A percentile compares a stretch with the other conserved stretches of the same genome.
These are phyloP conservation scores for Drosophila mauritiana DNA, from an alignment of 1,140 invertebrate genomes.

Conservation along the genomic window DNA sequence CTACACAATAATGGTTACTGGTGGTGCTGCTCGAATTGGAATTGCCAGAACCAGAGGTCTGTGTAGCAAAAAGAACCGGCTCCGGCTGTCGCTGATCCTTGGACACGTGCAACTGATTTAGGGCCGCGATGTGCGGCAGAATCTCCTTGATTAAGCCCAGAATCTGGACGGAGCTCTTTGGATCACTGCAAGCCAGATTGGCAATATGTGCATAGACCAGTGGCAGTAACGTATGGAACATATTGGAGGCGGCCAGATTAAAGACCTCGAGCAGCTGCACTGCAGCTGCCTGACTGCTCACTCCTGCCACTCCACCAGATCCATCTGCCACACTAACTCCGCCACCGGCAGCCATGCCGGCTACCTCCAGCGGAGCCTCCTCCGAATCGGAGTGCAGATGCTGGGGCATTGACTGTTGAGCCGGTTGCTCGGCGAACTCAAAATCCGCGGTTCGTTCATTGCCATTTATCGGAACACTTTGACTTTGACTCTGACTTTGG, in stretches of 20 bases:
- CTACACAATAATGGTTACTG: conserved; percentile 94
- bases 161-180: conserved; percentile 95
- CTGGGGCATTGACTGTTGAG: conserved; percentile 2
- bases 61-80: conserved; percentile 12
- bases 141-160: conserved; percentile 95
- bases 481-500: conserved; percentile 66
- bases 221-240: conserved; percentile 91
- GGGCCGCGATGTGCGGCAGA: conserved; percentile 93
- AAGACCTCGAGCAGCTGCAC: conserved; percentile 78
- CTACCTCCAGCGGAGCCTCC: conserved; percentile 46
- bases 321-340: conserved; percentile 18
- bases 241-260: conserved; percentile 81
- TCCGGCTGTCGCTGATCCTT: conserved; percentile 76
- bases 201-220: conserved; percentile 92
- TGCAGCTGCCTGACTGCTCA: conserved; percentile 41
- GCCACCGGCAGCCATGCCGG: conserved; percentile 24
- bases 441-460: conserved; percentile 74
- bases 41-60: neutral
- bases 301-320: conserved; percentile 25
- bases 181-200: conserved; percentile 92
- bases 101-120: conserved; percentile 89
- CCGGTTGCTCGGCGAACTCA: conserved; percentile 63
- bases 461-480: conserved; percentile 75
- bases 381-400: conserved; percentile 68
- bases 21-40: conserved; percentile 86